Evolutionary conservation across 2,113 vertebrate species (phyloP), one percentile per base, ranked within the genome.

Genomic region (Corapipo altera): DNA sequence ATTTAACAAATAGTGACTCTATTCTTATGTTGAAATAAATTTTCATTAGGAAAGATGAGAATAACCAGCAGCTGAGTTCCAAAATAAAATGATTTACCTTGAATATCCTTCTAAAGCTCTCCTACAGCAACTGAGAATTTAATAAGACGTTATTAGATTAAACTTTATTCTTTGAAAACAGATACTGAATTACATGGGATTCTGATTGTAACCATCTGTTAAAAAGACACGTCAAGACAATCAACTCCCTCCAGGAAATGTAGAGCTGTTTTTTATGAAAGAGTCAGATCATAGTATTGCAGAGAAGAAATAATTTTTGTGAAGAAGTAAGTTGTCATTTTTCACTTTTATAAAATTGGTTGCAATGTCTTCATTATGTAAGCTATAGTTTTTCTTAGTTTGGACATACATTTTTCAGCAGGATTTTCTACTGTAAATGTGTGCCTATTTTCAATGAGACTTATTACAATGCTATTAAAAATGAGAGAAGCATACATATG

Each of bases 131-230:
- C 75, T 78, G 43, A 91, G 67, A 89, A 90, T 90, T 91, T 97
- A 95, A 97, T 95, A 81, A 92, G 61, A 84, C 5, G 1, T 92
- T 94, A 96, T 94, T 94, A 89, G 79, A 97, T 96, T 95, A 94
- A 95, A 43, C 44, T 83, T 94, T 83, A 55, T 93, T 90, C 54
- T 96, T 84, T 95, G 91, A 89, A 97, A 97, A 95, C 43, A 74
- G 70, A 49, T 95, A 86, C 61, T 71, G 77, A 93, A 92, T 95
- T 87, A 83, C 67, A 86, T 35, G 12, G 15, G n/a, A 66, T 55
- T 85, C 46, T 87, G 84, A 93, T 95, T 93, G 65, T 83, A 93
- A 92, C 83, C 58, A 95, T 97, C 57, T 32, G 6, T 97, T 97
- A 95, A 94, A 92, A 94, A 95, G 89, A 95, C 78, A 91, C 23